Base-by-base conservation (phyloP, 1,140 invertebrate species). In the Orchestia grillus region DNA sequence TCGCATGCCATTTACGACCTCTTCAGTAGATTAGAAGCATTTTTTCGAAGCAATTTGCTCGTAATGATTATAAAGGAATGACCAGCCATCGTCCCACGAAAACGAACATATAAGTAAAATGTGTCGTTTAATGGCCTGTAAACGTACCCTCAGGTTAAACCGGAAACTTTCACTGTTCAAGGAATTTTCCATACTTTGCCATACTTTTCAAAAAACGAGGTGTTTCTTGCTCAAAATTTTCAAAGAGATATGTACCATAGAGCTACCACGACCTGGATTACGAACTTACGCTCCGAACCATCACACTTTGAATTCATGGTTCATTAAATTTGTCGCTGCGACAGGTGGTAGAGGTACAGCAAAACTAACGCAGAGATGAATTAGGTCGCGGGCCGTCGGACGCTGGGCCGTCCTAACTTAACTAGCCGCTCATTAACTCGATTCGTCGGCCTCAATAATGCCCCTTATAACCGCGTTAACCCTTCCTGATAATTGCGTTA, bases 401-500 rank as follows among this genome's bases (percentile, higher is more conserved):
- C 36, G 28, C 62, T 3, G 62, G 62, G 6, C 28, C 62, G 62
- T 15, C 62, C 62, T 77, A 77, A 77, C 62, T 77, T 77, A 41
- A 44, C 88, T 90, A 90, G 41, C 43, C 42, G 92, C 41, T 94
- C 92, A 94, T 94, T 94, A 94, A 44, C 19, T 11, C 40, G 92
- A 94, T 94, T 94, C 92, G 44, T 0, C 36, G 44, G 44, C 92
- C 41, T 94, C 92, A 94, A 45, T 94, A 94, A 94, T 94, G 92
- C 41, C 44, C 16, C 43, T 40, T n/a, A 40, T 94, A 94, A 94
- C 92, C 40, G 40, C 36, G 43, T 94, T 94, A 94, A 94, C 43
- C 92, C 44, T 94, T 45, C 92, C 92, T 94, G 92, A 45, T 94
- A 94, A 94, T 94, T 44, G 43, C 92, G 40, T 94, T 94, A 94